Evolutionary conservation across 2,888 invertebrate genomes (phyloP).

Genomic region (Andrena minutula): DNA sequence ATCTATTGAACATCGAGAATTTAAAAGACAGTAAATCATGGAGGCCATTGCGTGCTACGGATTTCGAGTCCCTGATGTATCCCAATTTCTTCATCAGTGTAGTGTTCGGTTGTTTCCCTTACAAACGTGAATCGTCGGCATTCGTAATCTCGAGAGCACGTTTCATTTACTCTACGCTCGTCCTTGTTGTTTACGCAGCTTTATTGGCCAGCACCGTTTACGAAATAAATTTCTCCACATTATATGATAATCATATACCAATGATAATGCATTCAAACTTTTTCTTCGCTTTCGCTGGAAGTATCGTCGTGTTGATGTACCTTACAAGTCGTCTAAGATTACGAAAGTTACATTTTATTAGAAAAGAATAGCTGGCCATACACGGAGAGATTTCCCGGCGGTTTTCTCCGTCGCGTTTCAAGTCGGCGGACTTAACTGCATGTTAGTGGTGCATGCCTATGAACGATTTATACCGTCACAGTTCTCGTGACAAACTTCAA

Average conservation of each 20-base stretch:
- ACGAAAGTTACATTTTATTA: not conserved
- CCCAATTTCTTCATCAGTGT: slow-evolving; percentile 69
- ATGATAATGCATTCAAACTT: not conserved
- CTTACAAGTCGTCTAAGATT: slow-evolving; percentile 48
- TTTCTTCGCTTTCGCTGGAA: not conserved
- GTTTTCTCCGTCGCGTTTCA: too few species aligned
- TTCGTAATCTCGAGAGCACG: slow-evolving; percentile 56
- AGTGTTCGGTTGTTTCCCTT: slow-evolving; percentile 73
- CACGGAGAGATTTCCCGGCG: too few species aligned
- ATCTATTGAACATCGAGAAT: not conserved
- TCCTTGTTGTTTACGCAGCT: slow-evolving; percentile 38
- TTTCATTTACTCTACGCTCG: slow-evolving; percentile 56
- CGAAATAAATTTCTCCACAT: slow-evolving; percentile 48
- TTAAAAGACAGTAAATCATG: slow-evolving; percentile 50
- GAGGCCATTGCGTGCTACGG: slow-evolving; percentile 66
- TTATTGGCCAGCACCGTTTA: slow-evolving; percentile 58
- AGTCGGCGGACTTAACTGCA: too few species aligned
- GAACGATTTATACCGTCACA: too few species aligned
- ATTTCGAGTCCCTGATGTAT: slow-evolving; percentile 72
- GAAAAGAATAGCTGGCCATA: too few species aligned
- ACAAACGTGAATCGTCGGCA: slow-evolving; percentile 39
- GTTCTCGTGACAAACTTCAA: too few species aligned
- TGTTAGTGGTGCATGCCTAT: too few species aligned
- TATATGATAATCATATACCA: rapidly evolving
- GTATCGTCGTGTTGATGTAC: slow-evolving; percentile 58